Evolutionary conservation across 2,113 vertebrate genomes (phyloP).

Genomic region (Oreochromis aureus): DNA sequence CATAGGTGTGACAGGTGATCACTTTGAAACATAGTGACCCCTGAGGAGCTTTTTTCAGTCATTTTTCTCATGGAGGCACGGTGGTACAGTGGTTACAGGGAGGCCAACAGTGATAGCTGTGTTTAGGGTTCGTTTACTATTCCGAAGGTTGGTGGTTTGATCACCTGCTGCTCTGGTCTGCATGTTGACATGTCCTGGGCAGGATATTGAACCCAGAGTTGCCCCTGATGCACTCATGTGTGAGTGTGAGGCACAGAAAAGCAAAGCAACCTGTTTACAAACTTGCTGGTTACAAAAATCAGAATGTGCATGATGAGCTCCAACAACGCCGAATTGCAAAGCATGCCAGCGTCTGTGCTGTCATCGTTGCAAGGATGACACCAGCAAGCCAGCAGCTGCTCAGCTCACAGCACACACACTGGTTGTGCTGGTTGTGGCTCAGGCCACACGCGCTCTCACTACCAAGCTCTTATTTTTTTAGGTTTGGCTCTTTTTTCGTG

Average conservation of each 20-base stretch:
- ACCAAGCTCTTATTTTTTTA: neutral
- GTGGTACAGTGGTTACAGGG: no score
- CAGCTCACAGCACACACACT: neutral
- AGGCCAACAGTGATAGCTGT: no score
- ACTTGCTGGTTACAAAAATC: neutral
- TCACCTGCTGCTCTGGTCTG: no score
- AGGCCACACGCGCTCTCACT: neutral
- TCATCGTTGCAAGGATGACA: neutral
- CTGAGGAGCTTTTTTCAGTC: no score
- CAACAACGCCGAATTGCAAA: neutral
- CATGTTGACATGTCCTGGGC: no score
- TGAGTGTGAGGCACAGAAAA: neutral
- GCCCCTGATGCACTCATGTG: no score
- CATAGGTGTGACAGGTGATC: no score
- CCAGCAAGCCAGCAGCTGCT: neutral
- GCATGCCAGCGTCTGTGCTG: neutral
- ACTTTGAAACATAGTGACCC: no score
- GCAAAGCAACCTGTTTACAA: neutral
- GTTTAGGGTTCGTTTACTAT: no score
- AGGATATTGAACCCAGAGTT: no score
- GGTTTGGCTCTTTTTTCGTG: neutral
- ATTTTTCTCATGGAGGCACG: neutral
- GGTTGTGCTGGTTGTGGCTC: neutral
- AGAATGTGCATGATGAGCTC: neutral
- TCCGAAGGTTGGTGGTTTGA: no score